Conservation (phyloP, 64 coral and sea anemone genomes). For the Orbicella faveolata region DNA sequence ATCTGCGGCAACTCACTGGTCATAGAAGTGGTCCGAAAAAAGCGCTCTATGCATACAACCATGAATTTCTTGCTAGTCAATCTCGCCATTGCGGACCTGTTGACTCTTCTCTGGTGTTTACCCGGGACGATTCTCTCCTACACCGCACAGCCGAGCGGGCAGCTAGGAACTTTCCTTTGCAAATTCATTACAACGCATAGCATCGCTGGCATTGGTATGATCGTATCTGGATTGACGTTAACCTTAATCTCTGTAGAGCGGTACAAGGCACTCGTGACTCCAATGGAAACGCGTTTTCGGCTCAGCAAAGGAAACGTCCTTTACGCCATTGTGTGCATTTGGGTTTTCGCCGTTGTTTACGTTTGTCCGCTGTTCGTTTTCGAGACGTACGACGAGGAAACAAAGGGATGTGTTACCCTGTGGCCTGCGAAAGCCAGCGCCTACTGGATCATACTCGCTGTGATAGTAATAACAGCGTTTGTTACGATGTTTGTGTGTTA, state of each 20-base stretch:
- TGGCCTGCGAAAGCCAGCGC: conserved; percentile 12
- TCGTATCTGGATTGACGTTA: conserved; percentile 62
- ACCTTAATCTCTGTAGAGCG: conserved; percentile 68
- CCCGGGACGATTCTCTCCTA: conserved; percentile 41
- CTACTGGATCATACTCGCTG: conserved; percentile 51
- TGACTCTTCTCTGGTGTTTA: conserved; percentile 49
- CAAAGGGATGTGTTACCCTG: conserved; percentile 1
- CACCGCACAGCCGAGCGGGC: conserved; percentile 32
- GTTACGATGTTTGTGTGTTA: conserved; percentile 52
- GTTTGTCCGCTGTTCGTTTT: conserved; percentile 56
- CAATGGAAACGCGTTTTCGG: conserved; percentile 15
- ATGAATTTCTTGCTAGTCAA: conserved; percentile 69
- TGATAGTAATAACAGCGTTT: conserved; percentile 7
- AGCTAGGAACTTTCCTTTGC: conserved; percentile 30
- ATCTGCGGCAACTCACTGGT: conserved; percentile 55
- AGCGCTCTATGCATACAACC: conserved; percentile 55
- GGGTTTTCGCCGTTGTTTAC: conserved; percentile 45
- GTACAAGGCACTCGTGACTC: conserved; percentile 62
- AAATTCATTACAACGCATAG: conserved; percentile 62
- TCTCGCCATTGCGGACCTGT: conserved; percentile 57
- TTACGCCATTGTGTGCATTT: conserved; percentile 55
- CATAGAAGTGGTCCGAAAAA: conserved; percentile 48
- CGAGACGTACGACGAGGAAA: background rate
- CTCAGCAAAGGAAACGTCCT: conserved; percentile 50
- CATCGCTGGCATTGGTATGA: conserved; percentile 50